Evolutionary conservation across 2,113 vertebrate species (phyloP), one percentile per base, ranked within the genome.

Genomic region (Scopus umbretta): DNA sequence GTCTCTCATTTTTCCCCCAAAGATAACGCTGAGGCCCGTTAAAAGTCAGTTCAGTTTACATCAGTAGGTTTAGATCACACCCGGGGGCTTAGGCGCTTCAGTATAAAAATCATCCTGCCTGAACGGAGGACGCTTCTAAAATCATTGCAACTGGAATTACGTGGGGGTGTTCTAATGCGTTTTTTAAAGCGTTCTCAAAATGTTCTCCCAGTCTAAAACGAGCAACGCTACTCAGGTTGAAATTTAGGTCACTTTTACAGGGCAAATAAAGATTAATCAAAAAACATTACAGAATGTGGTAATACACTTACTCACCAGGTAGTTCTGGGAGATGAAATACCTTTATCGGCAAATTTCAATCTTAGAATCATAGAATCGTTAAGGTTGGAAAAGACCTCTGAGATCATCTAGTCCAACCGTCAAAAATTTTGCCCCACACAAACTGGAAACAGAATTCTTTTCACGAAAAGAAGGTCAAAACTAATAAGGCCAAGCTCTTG

Each of bases 21-120:
- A 95, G 95, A 89, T 92, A 95, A 95, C 71, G 89, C 7, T 0
- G 53, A 92, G 94, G 85, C 91, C 89, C 53, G 78, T 80, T 89
- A 91, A 88, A 88, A 94, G 92, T 92, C 91, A 89, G 27, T 56
- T 87, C 4, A 20, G 73, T 81, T 96, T 25, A 92, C 61, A 93
- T 93, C 86, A 93, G 38, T 20, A 11, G 42, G 3, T 56, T 66
- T 55, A 43, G 67, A 86, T 90, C 65, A 16, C 82, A 72, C 75
- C 76, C 94, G 61, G 65, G 68, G 89, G 76, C 86, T 86, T 78
- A 34, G 70, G 88, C 66, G 49, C 91, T 83, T 80, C 83, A 16
- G n/a, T 67, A 47, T 23, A 94, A 84, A 91, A 90, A 80, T 56
- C 73, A 72, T 81, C 84, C 80, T 92, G 73, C 73, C 73, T 15